Percentiles rank a stretch among this genome's conserved stretches.
Evolutionary conservation across 1,140 invertebrate genomes (phyloP).

Genomic region (Drosophila pectinifera): DNA sequence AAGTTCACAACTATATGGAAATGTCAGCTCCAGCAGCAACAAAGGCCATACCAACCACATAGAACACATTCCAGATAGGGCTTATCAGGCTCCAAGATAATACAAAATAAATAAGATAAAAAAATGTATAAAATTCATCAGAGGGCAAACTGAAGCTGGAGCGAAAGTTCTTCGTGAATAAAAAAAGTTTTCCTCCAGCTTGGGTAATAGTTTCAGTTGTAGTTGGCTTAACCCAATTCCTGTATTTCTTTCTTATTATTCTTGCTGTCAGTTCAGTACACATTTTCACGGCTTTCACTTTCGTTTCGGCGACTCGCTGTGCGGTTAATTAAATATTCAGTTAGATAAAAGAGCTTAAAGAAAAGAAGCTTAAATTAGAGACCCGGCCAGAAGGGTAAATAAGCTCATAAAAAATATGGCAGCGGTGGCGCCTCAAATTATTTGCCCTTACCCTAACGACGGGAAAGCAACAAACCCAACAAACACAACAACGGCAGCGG

Average conservation of each 20-base stretch:
- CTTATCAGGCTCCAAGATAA: conserved; percentile 70
- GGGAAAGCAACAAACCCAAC: conserved; percentile 3
- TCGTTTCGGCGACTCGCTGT: conserved; percentile 47
- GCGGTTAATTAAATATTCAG: conserved; percentile 79
- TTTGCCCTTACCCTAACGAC: conserved; percentile 66
- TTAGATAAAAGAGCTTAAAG: conserved; percentile 77
- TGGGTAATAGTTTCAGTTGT: conserved; percentile 50
- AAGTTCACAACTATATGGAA: conserved; percentile 77
- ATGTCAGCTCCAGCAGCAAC: conserved; percentile 60
- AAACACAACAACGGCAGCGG: conserved; percentile 4
- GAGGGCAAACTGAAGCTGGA: not conserved
- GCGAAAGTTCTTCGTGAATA: conserved; percentile 32
- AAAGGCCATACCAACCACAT: conserved; percentile 32
- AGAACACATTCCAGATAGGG: conserved; percentile 72
- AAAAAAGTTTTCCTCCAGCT: conserved; percentile 32
- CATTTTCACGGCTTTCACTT: conserved; percentile 43
- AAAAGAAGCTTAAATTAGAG: conserved; percentile 67
- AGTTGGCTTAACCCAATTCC: conserved; percentile 58
- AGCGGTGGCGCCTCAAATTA: conserved; percentile 74
- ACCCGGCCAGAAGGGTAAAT: conserved; percentile 63
- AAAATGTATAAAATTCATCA: conserved; percentile 30
- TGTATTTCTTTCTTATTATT: conserved; percentile 7
- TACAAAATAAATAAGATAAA: conserved; percentile 78
- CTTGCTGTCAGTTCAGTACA: conserved; percentile 21
- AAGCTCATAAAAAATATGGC: conserved; percentile 82